phyloP scores from a whole-genome alignment of 2,113 vertebrate genomes.

The Saccopteryx bilineata region DNA sequence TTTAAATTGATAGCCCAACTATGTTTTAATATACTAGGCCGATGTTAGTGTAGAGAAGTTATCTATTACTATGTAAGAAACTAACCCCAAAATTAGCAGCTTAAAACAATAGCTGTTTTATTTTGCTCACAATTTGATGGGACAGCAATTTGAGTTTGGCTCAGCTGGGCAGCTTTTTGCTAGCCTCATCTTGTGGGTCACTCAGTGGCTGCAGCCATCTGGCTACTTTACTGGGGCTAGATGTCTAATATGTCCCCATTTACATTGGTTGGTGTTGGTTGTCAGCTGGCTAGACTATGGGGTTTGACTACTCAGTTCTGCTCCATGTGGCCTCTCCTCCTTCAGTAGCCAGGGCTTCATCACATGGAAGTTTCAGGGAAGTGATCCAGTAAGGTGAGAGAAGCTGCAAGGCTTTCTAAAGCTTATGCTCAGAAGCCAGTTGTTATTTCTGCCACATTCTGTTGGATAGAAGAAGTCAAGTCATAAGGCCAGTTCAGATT shows the following conservation, averaged over 20 bases:
- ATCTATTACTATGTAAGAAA: not conserved
- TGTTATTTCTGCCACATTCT: constrained; percentile 22
- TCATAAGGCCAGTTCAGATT: not conserved
- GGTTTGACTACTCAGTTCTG: not conserved
- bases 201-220: not conserved
- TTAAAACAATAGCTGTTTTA: not conserved
- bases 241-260: not conserved
- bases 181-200: not conserved
- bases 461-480: not conserved
- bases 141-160: not conserved
- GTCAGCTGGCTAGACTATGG: not conserved
- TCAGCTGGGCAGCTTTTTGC: not conserved
- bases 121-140: not conserved
- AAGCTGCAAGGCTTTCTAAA: not conserved
- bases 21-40: not conserved
- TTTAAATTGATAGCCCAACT: not conserved
- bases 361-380: not conserved
- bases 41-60: not conserved
- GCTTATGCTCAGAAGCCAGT: not conserved
- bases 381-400: not conserved
- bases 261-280: not conserved
- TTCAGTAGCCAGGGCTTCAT: not conserved
- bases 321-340: not conserved
- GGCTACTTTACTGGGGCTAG: not conserved
- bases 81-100: not conserved